Conservation (phyloP, 2,797 vertebrate genomes). For the Epinephelus awoara region DNA sequence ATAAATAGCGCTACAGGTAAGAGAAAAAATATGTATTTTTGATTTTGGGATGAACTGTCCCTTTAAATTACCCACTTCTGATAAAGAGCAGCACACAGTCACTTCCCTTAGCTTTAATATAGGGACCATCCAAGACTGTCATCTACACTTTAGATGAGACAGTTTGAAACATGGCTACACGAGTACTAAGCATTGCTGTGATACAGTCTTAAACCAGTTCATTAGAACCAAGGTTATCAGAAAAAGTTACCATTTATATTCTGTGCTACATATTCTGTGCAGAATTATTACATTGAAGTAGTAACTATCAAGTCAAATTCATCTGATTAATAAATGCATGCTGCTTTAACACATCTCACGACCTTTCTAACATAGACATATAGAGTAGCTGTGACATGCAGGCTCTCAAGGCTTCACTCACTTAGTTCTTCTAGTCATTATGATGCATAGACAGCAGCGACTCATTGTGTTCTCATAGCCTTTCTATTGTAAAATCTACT, state of each 20-base stretch:
- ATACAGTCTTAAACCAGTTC: not conserved
- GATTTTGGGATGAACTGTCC: too few relatives aligned
- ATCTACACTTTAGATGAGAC: not conserved
- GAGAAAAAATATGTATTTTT: too few relatives aligned
- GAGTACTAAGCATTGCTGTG: not conserved
- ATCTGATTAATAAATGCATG: not conserved
- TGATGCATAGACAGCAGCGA: not conserved
- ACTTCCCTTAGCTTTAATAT: not conserved
- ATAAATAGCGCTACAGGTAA: too few relatives aligned
- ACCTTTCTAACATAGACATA: conserved; percentile 33
- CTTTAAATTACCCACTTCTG: not conserved
- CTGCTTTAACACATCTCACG: conserved; percentile 23
- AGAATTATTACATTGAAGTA: conserved; percentile 2
- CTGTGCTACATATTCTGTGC: not conserved
- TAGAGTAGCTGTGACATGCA: not conserved
- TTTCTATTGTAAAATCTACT: conserved; percentile 19
- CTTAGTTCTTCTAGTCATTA: not conserved
- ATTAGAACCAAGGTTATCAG: not conserved
- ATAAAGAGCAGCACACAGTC: too few relatives aligned
- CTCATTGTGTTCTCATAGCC: conserved; percentile 3
- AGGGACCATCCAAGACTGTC: not conserved
- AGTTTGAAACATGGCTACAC: not conserved
- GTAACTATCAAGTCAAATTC: not conserved
- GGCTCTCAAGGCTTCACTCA: conserved; percentile 11
- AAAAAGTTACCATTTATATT: not conserved